Evolutionary conservation across 1,140 invertebrate species (phyloP).

Genomic region (Pissodes strobi): DNA sequence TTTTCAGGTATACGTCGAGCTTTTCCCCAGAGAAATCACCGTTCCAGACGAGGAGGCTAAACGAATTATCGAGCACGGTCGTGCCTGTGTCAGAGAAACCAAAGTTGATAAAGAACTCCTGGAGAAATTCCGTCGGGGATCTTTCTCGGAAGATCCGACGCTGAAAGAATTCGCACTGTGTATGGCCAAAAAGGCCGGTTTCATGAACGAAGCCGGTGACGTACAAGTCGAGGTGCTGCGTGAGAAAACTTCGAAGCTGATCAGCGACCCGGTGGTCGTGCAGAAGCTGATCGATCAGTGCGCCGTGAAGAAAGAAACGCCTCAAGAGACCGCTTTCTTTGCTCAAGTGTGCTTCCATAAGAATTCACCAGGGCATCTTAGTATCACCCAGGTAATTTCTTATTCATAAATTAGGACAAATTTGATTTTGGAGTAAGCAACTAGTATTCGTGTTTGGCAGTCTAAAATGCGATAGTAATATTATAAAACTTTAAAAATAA

Average conservation of each 20-base stretch:
- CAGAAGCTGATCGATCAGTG: conserved; percentile 54
- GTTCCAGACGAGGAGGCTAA: conserved; percentile 6
- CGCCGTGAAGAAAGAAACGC: conserved; percentile 54
- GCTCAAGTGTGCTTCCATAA: conserved; percentile 56
- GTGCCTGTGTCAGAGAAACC: conserved; percentile 18
- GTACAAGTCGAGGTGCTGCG: conserved; percentile 53
- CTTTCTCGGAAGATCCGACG: conserved; percentile 30
- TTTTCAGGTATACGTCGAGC: conserved; percentile 9
- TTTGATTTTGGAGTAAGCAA: neutral
- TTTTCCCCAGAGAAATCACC: conserved; percentile 9
- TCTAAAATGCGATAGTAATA: too few relatives aligned
- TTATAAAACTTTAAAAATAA: too few relatives aligned
- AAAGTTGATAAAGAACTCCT: conserved; percentile 26
- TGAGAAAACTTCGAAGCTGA: conserved; percentile 46
- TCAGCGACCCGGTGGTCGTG: conserved; percentile 51
- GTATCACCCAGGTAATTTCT: conserved; percentile 1
- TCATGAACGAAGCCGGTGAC: conserved; percentile 52
- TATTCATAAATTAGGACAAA: neutral
- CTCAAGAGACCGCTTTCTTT: conserved; percentile 56
- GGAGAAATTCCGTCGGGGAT: conserved; percentile 6
- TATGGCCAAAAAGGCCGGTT: conserved; percentile 56
- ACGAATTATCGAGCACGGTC: neutral
- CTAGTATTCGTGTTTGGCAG: too few relatives aligned
- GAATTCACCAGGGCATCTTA: conserved; percentile 15
- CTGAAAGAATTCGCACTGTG: conserved; percentile 57